Conservation (phyloP, 2,797 vertebrate species). For the Clangula hyemalis region DNA sequence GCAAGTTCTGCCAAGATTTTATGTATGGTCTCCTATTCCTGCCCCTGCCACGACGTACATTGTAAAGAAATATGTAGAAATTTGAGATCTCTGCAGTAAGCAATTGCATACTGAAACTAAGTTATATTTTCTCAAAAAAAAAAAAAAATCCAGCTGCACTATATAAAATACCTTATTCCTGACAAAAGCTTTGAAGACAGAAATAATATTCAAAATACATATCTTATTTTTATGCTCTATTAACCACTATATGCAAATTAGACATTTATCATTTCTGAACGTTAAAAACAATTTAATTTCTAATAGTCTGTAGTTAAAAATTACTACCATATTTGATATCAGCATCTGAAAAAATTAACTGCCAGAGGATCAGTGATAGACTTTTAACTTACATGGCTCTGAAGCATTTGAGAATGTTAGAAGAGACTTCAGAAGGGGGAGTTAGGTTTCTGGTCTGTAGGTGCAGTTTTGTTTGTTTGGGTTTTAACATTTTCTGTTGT, state of each 20-base stretch:
- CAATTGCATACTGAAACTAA: not conserved
- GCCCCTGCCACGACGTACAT: rapidly evolving
- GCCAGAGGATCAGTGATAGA: not conserved
- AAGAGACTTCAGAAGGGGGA: not conserved
- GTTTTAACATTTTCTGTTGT: not conserved
- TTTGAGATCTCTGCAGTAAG: not conserved
- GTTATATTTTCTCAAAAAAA: not conserved
- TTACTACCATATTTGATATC: not conserved
- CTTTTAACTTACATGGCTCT: not conserved
- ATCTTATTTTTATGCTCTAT: not conserved
- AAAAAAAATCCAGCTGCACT: not conserved
- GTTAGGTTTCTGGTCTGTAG: not conserved
- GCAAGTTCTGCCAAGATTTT: not conserved
- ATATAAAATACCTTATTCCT: not conserved
- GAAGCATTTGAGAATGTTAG: not conserved
- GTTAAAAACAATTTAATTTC: not conserved
- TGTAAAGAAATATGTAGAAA: not conserved
- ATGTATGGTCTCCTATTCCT: not conserved
- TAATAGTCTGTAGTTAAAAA: not conserved
- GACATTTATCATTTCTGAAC: not conserved
- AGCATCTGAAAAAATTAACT: not conserved
- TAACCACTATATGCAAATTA: not conserved
- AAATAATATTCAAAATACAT: not conserved
- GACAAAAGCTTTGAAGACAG: not conserved
- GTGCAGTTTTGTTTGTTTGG: not conserved